Conservation (phyloP, 1,140 invertebrate species). For the Plectrocnemia conspersa region DNA sequence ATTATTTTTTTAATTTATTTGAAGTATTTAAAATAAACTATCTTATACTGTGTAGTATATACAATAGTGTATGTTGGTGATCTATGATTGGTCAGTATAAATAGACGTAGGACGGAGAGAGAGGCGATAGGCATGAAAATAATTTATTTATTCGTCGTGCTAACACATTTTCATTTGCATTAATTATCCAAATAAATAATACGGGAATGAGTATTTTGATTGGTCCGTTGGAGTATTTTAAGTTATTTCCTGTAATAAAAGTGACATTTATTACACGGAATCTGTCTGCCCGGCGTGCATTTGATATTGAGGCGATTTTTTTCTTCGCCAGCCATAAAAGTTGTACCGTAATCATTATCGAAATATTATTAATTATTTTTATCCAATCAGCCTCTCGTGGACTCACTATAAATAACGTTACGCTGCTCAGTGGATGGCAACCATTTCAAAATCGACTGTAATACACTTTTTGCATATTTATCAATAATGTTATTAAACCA, state of each 20-base stretch:
- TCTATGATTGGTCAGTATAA: too few species aligned
- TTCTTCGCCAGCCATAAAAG: slow-evolving; percentile 30
- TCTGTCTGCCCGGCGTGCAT: slow-evolving; percentile 19
- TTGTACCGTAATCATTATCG: slow-evolving; percentile 34
- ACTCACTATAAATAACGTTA: slow-evolving; percentile 32
- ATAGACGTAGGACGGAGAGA: too few species aligned
- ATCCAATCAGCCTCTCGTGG: slow-evolving; percentile 33
- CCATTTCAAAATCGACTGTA: too few species aligned
- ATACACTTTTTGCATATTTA: too few species aligned
- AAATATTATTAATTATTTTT: slow-evolving; percentile 36
- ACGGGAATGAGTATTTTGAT: slow-evolving; percentile 21
- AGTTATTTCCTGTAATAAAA: slow-evolving; percentile 24
- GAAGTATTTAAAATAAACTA: too few species aligned
- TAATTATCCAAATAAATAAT: slow-evolving; percentile 16
- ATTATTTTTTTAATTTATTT: too few species aligned
- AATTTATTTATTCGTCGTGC: too few species aligned
- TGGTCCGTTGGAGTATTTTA: slow-evolving; percentile 2
- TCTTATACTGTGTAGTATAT: too few species aligned
- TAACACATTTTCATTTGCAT: slow-evolving; percentile 7
- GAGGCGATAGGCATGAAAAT: too few species aligned
- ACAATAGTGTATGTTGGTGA: too few species aligned
- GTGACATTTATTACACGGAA: slow-evolving; percentile 30
- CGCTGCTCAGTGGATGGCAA: slow-evolving; percentile 12
- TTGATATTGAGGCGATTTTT: slow-evolving; percentile 25
- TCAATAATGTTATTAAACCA: too few species aligned